Evolutionary conservation across 2,113 vertebrate genomes (phyloP).

Genomic region (Phalacrocorax carbo): DNA sequence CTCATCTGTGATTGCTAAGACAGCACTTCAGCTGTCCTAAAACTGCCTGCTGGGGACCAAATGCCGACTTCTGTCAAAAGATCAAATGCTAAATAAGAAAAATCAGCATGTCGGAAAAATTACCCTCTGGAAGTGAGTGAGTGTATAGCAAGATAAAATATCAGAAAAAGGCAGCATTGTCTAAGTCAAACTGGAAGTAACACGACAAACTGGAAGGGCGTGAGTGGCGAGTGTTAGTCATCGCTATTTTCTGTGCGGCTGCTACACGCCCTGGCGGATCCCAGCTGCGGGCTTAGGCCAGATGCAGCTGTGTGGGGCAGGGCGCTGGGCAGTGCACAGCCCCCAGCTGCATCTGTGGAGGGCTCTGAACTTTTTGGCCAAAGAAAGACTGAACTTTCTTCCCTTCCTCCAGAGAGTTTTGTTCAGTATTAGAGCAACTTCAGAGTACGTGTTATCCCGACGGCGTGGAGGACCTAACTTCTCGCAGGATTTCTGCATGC

Average conservation of each 20-base stretch:
- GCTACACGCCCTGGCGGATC: neutral
- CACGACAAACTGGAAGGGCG: neutral
- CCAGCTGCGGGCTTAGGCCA: neutral
- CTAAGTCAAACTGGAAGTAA: neutral
- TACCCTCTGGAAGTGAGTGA: neutral
- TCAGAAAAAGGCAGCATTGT: neutral
- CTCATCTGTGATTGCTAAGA: neutral
- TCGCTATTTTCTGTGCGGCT: neutral
- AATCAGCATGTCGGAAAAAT: neutral
- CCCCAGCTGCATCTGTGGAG: neutral
- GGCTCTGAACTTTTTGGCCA: neutral
- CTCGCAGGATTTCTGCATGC: neutral
- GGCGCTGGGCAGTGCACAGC: neutral
- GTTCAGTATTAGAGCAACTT: neutral
- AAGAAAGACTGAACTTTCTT: neutral
- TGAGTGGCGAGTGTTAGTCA: conserved; percentile 28
- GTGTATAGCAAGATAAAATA: neutral
- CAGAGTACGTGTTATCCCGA: rapidly evolving
- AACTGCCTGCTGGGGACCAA: neutral
- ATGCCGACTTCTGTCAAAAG: neutral
- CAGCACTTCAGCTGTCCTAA: neutral
- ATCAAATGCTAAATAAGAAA: neutral
- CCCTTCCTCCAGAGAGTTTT: neutral
- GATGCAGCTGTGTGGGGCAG: neutral
- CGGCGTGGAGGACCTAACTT: neutral